phyloP scores from a whole-genome alignment of 2,888 invertebrate species.

The Strigamia crassipes region DNA sequence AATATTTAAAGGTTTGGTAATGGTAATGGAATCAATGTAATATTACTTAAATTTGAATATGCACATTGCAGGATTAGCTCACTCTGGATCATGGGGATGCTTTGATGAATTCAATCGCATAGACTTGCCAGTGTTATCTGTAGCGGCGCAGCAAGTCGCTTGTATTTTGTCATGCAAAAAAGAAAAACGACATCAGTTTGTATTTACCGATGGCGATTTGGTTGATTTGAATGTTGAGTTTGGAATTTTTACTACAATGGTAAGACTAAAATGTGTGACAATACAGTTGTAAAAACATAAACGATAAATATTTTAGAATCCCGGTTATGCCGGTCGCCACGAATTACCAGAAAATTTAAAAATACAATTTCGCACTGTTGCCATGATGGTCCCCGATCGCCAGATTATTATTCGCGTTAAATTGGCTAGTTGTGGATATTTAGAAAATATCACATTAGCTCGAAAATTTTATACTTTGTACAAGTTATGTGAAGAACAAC shows the following conservation, averaged over 20 bases:
- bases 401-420: conserved; percentile 97
- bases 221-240: conserved; percentile 94
- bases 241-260: conserved; percentile 97
- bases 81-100: conserved; percentile 97
- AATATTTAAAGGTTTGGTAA: conserved; percentile 78
- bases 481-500: conserved; percentile 94
- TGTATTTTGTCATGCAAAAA: conserved; percentile 90
- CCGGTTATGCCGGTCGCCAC: conserved; percentile 94
- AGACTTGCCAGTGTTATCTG: conserved; percentile 89
- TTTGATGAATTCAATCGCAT: conserved; percentile 97
- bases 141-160: conserved; percentile 96
- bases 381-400: conserved; percentile 98
- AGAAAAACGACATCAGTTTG: conserved; percentile 86
- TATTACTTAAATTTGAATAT: neutral
- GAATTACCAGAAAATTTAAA: conserved; percentile 96
- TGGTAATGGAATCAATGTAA: too few species aligned
- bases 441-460: conserved; percentile 92
- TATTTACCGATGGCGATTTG: conserved; percentile 92
- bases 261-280: conserved; percentile 57
- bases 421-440: conserved; percentile 91
- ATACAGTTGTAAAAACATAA: too few species aligned
- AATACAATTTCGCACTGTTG: conserved; percentile 95
- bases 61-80: conserved; percentile 72
- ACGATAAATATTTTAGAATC: conserved; percentile 70
- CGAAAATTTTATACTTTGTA: conserved; percentile 95